Percentiles rank a stretch among this genome's conserved stretches.
phyloP scores from a whole-genome alignment of 2,888 invertebrate genomes.

The Nesidiocoris tenuis region DNA sequence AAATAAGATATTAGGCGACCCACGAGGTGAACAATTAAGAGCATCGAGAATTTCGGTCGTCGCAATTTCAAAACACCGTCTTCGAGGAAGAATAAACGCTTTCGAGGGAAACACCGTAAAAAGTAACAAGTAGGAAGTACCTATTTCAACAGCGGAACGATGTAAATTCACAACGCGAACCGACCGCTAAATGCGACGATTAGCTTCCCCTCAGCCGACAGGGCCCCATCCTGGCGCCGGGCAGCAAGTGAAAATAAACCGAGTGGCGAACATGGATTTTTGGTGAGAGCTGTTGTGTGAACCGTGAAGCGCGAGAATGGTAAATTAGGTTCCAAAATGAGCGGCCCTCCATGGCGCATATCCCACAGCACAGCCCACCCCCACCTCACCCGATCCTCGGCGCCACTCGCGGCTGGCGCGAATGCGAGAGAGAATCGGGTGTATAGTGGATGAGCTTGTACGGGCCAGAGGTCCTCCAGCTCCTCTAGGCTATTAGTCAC shows the following conservation, averaged over 20 bases:
- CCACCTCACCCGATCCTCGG: too few species aligned
- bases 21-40: too few species aligned
- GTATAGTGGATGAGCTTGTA: too few species aligned
- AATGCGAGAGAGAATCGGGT: background rate
- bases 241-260: background rate
- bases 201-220: background rate
- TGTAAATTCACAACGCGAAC: background rate
- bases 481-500: slow-evolving; percentile 30
- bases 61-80: too few species aligned
- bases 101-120: too few species aligned
- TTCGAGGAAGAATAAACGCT: too few species aligned
- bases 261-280: slow-evolving; percentile 25
- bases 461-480: too few species aligned
- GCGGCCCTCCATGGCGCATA: background rate
- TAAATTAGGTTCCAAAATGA: slow-evolving; percentile 28
- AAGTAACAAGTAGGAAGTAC: too few species aligned
- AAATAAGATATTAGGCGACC: too few species aligned
- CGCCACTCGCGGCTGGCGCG: background rate
- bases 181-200: background rate
- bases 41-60: too few species aligned
- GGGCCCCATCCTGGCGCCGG: background rate
- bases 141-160: background rate
- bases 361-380: too few species aligned
- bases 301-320: slow-evolving; percentile 24
- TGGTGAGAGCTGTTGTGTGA: slow-evolving; percentile 1